These are phyloP conservation scores for Desoria tigrina DNA, from an alignment of 2,888 invertebrate genomes.

Conservation along the genomic window DNA sequence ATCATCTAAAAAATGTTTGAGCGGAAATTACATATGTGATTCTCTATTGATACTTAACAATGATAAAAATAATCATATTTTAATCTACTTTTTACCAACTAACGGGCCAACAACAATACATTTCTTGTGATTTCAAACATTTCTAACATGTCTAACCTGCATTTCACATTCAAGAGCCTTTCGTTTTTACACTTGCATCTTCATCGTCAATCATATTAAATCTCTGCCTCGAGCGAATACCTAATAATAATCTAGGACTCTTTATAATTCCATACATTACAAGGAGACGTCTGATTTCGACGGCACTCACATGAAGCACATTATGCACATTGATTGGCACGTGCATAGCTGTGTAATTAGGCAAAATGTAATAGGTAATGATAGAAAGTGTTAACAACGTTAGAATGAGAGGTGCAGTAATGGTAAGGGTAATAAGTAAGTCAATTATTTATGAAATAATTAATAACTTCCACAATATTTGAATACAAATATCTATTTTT, in stretches of 20 bases:
- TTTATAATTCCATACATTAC: neutral
- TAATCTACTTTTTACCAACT: too few relatives aligned
- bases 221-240: neutral
- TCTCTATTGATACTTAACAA: too few relatives aligned
- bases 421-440: neutral
- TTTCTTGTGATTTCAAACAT: too few relatives aligned
- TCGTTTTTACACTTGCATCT: too few relatives aligned
- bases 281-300: neutral
- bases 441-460: slow-evolving; percentile 9
- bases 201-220: too few relatives aligned
- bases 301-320: neutral
- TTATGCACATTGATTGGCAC: neutral
- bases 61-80: too few relatives aligned
- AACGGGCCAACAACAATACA: too few relatives aligned
- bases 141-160: too few relatives aligned
- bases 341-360: neutral
- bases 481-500: too few relatives aligned
- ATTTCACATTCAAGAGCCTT: too few relatives aligned
- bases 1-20: too few relatives aligned
- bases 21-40: too few relatives aligned
- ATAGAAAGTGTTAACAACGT: slow-evolving; percentile 5
- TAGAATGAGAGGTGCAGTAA: neutral
- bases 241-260: neutral
- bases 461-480: neutral
- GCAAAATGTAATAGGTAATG: neutral